Evolutionary conservation across 2,797 vertebrate species (phyloP).

Genomic region (Graptemys geographica): DNA sequence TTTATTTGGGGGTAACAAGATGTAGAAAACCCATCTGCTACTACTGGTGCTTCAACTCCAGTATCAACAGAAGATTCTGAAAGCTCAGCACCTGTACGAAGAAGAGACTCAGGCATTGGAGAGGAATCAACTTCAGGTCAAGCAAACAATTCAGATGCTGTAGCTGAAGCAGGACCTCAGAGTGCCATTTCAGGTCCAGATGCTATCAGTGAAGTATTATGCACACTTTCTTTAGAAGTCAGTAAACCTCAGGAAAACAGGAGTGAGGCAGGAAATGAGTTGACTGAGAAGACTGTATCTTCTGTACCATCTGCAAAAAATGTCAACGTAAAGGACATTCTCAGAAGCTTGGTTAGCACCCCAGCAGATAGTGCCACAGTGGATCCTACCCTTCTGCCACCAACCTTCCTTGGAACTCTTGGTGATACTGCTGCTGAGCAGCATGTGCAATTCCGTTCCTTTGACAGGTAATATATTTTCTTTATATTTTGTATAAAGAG

Average conservation of each 20-base stretch:
- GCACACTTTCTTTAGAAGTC: constrained; percentile 93
- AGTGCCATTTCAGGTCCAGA: constrained; percentile 87
- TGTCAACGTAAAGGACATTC: constrained; percentile 94
- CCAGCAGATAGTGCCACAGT: constrained; percentile 87
- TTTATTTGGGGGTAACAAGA: constrained; percentile 47
- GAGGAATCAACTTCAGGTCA: constrained; percentile 84
- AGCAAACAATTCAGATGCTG: constrained; percentile 43
- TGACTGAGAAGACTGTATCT: constrained; percentile 59
- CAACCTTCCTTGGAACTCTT: constrained; percentile 88
- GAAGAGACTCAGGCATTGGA: constrained; percentile 88
- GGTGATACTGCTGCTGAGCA: constrained; percentile 84
- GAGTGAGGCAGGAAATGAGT: constrained; percentile 71
- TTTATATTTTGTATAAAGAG: neutral
- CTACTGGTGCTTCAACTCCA: constrained; percentile 3
- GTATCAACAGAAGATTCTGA: constrained; percentile 78
- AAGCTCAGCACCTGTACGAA: constrained; percentile 79
- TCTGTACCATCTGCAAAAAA: constrained; percentile 86
- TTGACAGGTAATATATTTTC: constrained; percentile 89
- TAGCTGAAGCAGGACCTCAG: constrained; percentile 34
- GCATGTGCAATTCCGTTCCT: constrained; percentile 90
- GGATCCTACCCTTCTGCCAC: constrained; percentile 88
- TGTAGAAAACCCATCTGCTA: constrained; percentile 59
- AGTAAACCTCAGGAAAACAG: constrained; percentile 82
- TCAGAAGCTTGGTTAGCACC: constrained; percentile 92
- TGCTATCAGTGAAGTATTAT: constrained; percentile 92